Base-by-base conservation (phyloP, 2,797 vertebrate genomes). In the Anguilla megastoma region DNA sequence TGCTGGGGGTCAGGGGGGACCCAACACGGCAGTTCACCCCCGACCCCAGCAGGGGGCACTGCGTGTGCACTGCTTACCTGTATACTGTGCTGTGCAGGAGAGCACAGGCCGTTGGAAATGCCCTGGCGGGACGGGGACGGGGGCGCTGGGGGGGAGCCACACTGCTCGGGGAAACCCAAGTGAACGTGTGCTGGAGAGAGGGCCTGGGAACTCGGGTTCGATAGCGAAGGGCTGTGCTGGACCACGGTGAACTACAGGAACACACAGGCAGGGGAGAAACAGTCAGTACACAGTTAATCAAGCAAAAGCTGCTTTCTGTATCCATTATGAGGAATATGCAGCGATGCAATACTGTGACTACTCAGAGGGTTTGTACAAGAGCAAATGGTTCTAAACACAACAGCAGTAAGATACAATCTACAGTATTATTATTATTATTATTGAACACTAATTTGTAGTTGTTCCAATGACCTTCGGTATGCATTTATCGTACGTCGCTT, bases 111-210 rank as follows among this genome's bases (percentile, higher is more conserved):
- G 3, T 96, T 97, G 90, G 95, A 95, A 88, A 96, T 94, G 85
- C 93, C 91, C 91, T 91, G 94, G 93, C 90, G 94, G 93, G 90
- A 89, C 27, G 86, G 86, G 24, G 80, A 50, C 16, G 86, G 85
- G 27, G 71, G 52, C 12, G 18, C 88, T 85, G 88, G 69, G 69
- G 52, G 36, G 87, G 86, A 54, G 24, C 87, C 90, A 21, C 91
- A 89, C 92, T 93, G 95, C 87, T 96, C 94, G 63, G 91, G 89
- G 90, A 96, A 95, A 89, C 92, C 95, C 93, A 96, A 93, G 84
- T 95, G 95, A 89, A 97, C 92, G 16, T 96, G 95, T 80, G 95
- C 95, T 1, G 95, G 94, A 86, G 95, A 96, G 89, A 94, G 91
- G 82, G 93, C 91, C 92, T 92, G 93, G 87, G 93, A 89, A 91